A percentile compares a stretch with the other conserved stretches of the same genome.
These are phyloP conservation scores for Pectinophora gossypiella DNA, from an alignment of 1,140 invertebrate species.

Conservation along the genomic window DNA sequence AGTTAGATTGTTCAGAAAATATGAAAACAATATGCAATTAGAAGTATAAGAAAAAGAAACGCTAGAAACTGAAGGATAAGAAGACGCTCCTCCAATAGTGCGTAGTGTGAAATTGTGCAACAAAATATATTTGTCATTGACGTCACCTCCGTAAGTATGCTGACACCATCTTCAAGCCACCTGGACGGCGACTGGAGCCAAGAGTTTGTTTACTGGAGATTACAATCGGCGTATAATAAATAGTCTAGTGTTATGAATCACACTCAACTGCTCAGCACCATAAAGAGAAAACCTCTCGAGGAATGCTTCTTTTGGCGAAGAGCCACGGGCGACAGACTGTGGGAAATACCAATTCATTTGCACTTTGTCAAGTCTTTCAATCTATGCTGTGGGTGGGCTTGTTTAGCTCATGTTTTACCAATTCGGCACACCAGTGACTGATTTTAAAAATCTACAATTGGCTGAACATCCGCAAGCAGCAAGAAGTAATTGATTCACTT, in stretches of 20 bases:
- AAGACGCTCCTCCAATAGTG: too few species aligned
- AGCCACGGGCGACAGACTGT: constrained; percentile 29
- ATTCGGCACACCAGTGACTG: background rate
- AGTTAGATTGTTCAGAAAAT: too few species aligned
- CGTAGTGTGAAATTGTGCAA: too few species aligned
- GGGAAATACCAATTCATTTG: constrained; percentile 39
- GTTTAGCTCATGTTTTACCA: background rate
- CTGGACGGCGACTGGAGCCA: background rate
- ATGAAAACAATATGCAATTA: too few species aligned
- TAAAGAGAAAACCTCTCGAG: constrained; percentile 32
- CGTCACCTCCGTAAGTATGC: too few species aligned
- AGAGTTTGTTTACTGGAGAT: background rate
- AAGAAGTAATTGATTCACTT: too few species aligned
- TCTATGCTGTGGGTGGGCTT: background rate
- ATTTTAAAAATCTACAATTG: too few species aligned
- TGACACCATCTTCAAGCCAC: background rate
- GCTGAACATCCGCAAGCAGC: too few species aligned
- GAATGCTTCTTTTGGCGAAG: constrained; percentile 46
- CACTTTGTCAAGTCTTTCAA: constrained; percentile 31
- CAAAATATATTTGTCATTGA: too few species aligned
- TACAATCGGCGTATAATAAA: background rate
- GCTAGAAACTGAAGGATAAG: too few species aligned
- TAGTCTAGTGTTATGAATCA: background rate
- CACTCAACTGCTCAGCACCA: constrained; percentile 17
- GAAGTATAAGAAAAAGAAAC: too few species aligned